A percentile compares a stretch with the other conserved stretches of the same genome.
phyloP scores from a whole-genome alignment of 2,113 vertebrate species.

The Corydoras sp. region DNA sequence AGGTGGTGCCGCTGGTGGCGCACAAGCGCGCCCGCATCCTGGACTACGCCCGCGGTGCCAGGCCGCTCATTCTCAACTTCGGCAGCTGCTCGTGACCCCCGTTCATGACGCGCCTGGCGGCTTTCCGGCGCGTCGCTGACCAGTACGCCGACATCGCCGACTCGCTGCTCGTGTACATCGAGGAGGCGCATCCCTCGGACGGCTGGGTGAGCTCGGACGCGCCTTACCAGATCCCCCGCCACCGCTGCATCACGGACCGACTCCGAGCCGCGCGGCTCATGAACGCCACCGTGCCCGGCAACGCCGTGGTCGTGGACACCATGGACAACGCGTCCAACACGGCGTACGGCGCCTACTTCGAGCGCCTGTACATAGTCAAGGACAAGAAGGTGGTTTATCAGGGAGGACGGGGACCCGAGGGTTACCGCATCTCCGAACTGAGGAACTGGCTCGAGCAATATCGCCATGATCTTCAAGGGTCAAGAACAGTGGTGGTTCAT shows the following conservation, averaged over 20 bases:
- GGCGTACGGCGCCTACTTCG: conserved; percentile 98
- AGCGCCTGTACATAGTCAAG: conserved; percentile 91
- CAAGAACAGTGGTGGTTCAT: conserved; percentile 70
- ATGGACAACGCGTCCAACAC: conserved; percentile 96
- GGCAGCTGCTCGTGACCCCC: conserved; percentile 99
- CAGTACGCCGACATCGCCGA: conserved; percentile 91
- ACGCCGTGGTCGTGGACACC: conserved; percentile 85
- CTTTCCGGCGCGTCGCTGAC: conserved; percentile 86
- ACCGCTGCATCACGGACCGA: conserved; percentile 91
- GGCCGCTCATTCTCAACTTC: conserved; percentile 94
- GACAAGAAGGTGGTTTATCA: conserved; percentile 87
- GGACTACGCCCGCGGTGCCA: conserved; percentile 79
- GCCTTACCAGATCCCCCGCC: conserved; percentile 87
- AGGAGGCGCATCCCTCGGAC: conserved; percentile 96
- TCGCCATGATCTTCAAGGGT: conserved; percentile 63
- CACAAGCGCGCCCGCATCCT: conserved; percentile 74
- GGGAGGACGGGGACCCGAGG: conserved; percentile 90
- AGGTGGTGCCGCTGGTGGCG: conserved; percentile 83
- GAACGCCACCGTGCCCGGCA: conserved; percentile 74
- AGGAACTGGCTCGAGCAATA: conserved; percentile 88
- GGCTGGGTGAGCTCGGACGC: conserved; percentile 97
- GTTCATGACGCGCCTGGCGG: conserved; percentile 95
- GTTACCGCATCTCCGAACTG: conserved; percentile 92
- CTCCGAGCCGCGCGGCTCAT: conserved; percentile 84
- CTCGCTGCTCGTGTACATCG: conserved; percentile 94